phyloP scores from a whole-genome alignment of 2,797 vertebrate genomes.

The Philypnodon macrostomus region DNA sequence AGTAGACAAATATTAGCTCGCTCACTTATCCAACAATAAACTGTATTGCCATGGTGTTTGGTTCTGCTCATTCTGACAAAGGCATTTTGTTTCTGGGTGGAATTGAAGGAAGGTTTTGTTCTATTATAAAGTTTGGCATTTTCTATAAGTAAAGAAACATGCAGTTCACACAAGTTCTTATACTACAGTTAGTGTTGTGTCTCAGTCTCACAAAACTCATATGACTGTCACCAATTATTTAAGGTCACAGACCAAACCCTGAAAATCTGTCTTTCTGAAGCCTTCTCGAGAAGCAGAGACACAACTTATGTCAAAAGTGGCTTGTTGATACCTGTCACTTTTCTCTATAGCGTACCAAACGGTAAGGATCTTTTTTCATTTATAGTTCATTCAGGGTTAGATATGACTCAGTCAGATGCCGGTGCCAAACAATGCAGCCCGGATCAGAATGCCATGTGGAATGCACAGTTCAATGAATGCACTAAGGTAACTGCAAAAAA shows the following conservation, averaged over 20 bases:
- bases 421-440: background rate
- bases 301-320: constrained; percentile 6
- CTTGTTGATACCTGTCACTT: constrained; percentile 10
- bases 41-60: constrained; percentile 5
- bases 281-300: background rate
- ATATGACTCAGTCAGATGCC: constrained; percentile 32
- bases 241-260: background rate
- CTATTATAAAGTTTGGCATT: constrained; percentile 17
- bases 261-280: background rate
- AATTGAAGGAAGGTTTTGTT: constrained; percentile 14
- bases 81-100: constrained; percentile 17
- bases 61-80: constrained; percentile 30
- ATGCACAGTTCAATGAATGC: constrained; percentile 5
- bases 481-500: constrained; percentile 1
- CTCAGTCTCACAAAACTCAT: constrained; percentile 27
- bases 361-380: constrained; percentile 8
- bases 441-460: background rate
- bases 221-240: constrained; percentile 14
- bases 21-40: background rate
- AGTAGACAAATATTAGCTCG: constrained; percentile 1
- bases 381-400: constrained; percentile 30
- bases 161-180: constrained; percentile 3
- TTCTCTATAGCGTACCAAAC: constrained; percentile 1
- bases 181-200: constrained; percentile 10
- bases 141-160: constrained; percentile 10